Base-by-base conservation (phyloP, 2,113 vertebrate genomes). In the Emberiza fucata region DNA sequence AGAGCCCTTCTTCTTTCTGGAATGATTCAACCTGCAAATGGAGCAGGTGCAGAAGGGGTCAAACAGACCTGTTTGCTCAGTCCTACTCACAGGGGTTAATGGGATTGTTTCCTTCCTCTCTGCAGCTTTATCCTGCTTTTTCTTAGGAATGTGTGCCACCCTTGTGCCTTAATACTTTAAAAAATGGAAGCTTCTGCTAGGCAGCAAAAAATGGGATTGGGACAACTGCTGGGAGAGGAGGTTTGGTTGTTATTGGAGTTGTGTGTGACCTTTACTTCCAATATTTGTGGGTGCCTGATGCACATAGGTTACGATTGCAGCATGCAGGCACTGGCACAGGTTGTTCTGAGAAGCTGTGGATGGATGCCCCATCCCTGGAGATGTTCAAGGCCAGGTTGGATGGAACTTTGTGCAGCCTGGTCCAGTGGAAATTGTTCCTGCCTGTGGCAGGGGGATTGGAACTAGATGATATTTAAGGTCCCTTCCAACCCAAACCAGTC, bases 31-130 rank as follows among this genome's bases (percentile, higher is more conserved):
- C 8, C 44, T 75, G 51, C 44, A 85, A 71, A 71, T 3, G 23
- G 29, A 59, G 18, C 42, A 33, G 4, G 11, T 54, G 69, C 13
- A 76, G 31, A 72, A 60, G 27, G 37, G 9, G 8, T 63, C 27
- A 50, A 33, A 51, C 5, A 39, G 33, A 57, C 3, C 16, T 44
- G 0, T 40, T 27, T 50, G 13, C 1, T 8, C 0, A 0, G 18
- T 19, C 8, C 18, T 63, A 0, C 28, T 75, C 56, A 40, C 42
- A 20, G 25, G 22, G 22, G 6, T 13, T 51, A 21, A 50, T 11
- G 14, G 44, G 68, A 13, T 47, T 54, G 6, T 39, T 72, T 83
- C 57, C 76, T 76, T 86, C 57, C 25, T 29, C 2, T 29, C 76
- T 88, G 33, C 35, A 60, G 33, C 9, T 82, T 86, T 40, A 33